These are phyloP conservation scores for Frankliniella intonsa DNA, from an alignment of 2,888 invertebrate genomes.

Conservation along the genomic window DNA sequence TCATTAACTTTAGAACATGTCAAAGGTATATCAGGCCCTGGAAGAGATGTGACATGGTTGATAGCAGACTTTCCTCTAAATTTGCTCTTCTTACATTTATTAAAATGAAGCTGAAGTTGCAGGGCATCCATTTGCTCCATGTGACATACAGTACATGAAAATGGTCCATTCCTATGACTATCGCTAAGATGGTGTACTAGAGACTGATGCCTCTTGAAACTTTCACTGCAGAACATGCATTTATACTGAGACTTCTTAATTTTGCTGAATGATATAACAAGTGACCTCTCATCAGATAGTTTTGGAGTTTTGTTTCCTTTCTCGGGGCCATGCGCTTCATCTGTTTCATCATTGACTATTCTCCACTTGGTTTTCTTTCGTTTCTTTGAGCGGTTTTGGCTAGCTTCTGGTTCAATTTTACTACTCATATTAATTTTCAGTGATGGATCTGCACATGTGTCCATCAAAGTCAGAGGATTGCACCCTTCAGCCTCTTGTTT, in stretches of 20 bases:
- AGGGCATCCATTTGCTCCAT: neutral
- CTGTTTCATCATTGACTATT: neutral
- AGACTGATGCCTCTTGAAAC: neutral
- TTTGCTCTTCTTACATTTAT: neutral
- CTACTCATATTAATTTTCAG: too few species aligned
- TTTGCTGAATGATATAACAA: constrained; percentile 1
- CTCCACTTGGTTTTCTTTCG: neutral
- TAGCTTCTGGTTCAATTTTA: too few species aligned
- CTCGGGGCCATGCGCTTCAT: neutral
- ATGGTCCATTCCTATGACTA: neutral
- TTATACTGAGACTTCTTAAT: neutral
- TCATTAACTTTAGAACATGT: too few species aligned
- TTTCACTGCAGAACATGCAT: neutral
- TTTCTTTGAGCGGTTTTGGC: neutral
- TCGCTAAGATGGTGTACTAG: neutral
- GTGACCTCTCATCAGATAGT: neutral
- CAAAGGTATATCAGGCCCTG: too few species aligned
- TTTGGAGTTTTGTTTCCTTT: neutral
- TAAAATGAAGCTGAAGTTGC: neutral
- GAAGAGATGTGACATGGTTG: too few species aligned
- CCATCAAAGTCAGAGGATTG: too few species aligned
- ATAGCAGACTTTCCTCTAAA: too few species aligned
- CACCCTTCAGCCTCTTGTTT: too few species aligned
- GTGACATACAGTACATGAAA: neutral
- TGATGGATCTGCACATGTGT: too few species aligned